Evolutionary conservation across 1,140 invertebrate species (phyloP).

Genomic region (Lasioglossum baleicum): DNA sequence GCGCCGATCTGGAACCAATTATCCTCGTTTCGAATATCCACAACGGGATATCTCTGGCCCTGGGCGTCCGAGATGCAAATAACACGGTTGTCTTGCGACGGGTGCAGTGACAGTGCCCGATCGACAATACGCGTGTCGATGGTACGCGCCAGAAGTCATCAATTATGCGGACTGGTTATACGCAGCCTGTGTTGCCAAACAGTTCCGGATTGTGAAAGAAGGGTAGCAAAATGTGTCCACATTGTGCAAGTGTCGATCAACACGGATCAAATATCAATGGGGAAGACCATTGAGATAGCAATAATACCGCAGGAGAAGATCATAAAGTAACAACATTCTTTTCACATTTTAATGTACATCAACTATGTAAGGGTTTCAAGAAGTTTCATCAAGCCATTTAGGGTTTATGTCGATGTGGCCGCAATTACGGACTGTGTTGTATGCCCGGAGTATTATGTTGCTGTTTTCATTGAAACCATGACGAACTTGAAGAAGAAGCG

Average conservation of each 20-base stretch:
- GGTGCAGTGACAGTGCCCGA: not conserved
- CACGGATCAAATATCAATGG: too few relatives aligned
- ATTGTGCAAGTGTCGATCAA: not conserved
- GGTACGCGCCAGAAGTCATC: not conserved
- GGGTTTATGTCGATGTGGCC: too few relatives aligned
- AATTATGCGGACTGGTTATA: not conserved
- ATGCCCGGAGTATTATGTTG: too few relatives aligned
- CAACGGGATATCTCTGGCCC: constrained; percentile 36
- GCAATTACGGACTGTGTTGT: too few relatives aligned
- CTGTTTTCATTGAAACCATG: too few relatives aligned
- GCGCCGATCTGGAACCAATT: constrained; percentile 56
- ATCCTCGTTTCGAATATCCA: constrained; percentile 56
- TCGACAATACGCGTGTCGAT: not conserved
- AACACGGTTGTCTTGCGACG: not conserved
- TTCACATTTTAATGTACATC: too few relatives aligned
- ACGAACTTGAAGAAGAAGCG: not conserved
- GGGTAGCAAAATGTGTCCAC: not conserved
- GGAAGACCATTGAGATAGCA: too few relatives aligned
- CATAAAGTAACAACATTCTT: too few relatives aligned
- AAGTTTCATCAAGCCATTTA: too few relatives aligned
- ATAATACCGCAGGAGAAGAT: too few relatives aligned
- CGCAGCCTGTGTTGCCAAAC: not conserved
- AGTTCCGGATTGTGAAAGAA: not conserved
- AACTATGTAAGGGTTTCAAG: too few relatives aligned
- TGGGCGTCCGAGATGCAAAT: constrained; percentile 49